A percentile compares a stretch with the other conserved stretches of the same genome.
Evolutionary conservation across 2,888 invertebrate genomes (phyloP).

Genomic region (Eupithecia tripunctaria): DNA sequence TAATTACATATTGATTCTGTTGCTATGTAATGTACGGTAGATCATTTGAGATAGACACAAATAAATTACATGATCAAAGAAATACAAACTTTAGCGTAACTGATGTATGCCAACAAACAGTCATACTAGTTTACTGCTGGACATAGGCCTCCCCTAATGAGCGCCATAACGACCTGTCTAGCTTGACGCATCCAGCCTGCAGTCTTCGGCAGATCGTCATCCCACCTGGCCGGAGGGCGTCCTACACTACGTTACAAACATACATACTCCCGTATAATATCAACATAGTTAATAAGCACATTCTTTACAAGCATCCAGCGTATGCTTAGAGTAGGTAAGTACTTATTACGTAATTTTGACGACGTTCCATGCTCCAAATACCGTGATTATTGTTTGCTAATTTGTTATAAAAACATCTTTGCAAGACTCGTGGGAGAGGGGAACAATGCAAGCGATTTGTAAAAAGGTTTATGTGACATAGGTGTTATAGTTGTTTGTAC

Average conservation of each 20-base stretch:
- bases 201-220: no score
- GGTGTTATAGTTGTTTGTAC: conserved; percentile 2
- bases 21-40: no score
- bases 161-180: no score
- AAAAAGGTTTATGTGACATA: conserved; percentile 30
- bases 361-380: conserved; percentile 63
- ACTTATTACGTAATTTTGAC: conserved; percentile 59
- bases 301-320: background rate
- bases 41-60: background rate
- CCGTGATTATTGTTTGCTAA: conserved; percentile 56
- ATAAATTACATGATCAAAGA: background rate
- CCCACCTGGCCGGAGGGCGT: no score
- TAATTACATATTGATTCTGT: background rate
- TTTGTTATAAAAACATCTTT: conserved; percentile 51
- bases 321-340: conserved; percentile 53
- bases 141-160: no score
- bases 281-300: background rate
- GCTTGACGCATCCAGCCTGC: no score
- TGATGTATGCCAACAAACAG: background rate
- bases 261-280: no score
- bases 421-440: conserved; percentile 54
- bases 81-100: background rate
- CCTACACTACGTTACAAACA: no score
- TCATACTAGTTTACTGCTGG: no score
- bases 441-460: conserved; percentile 21